Conservation (phyloP, 23 tunicate species). For the Diplosoma virens region DNA sequence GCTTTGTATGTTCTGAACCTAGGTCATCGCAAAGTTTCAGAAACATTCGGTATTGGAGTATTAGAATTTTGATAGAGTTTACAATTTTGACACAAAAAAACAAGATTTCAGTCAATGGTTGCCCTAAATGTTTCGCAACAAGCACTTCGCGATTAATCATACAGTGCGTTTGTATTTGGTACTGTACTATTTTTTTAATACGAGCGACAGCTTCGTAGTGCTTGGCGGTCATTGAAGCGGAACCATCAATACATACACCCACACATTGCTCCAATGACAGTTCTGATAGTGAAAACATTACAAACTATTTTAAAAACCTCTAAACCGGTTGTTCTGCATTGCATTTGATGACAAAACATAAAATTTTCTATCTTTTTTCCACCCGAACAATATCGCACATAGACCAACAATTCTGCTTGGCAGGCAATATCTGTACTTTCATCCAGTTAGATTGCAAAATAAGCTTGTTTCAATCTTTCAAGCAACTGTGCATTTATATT, state of each 20-base stretch:
- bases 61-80: not conserved
- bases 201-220: not conserved
- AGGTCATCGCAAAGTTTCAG: not conserved
- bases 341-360: slow-evolving; percentile 15
- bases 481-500: no score
- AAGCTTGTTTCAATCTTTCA: no score
- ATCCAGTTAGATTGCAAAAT: slow-evolving; percentile 12
- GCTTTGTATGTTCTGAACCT: no score
- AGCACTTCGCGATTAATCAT: slow-evolving; percentile 5
- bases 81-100: not conserved
- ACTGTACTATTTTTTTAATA: not conserved
- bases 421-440: slow-evolving; percentile 6
- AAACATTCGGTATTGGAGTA: not conserved
- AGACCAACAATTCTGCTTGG: not conserved
- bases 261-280: not conserved
- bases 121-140: not conserved
- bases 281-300: slow-evolving; percentile 1
- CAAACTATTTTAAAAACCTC: not conserved
- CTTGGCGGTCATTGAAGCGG: slow-evolving; percentile 4
- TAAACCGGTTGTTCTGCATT: not conserved
- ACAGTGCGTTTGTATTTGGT: not conserved
- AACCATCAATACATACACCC: not conserved
- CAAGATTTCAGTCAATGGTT: slow-evolving; percentile 14
- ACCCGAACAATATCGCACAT: not conserved
- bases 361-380: not conserved